These are phyloP conservation scores for Xylophagus ater DNA, from an alignment of 2,888 invertebrate species.

Conservation along the genomic window DNA sequence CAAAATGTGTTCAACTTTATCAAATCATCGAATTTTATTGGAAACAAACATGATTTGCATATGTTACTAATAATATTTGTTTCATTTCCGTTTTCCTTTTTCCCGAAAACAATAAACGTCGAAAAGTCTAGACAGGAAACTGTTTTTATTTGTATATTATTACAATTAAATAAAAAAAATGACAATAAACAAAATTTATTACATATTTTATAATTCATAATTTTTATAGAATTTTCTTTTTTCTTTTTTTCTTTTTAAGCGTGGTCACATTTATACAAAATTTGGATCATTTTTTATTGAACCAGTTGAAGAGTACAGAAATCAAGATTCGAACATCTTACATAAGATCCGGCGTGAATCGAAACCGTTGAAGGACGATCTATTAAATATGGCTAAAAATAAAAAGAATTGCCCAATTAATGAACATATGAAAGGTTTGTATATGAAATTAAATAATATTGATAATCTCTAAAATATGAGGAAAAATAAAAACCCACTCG, in stretches of 20 bases:
- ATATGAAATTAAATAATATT: too few relatives aligned
- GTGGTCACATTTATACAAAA: slow-evolving; percentile 56
- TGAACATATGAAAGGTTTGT: slow-evolving; percentile 14
- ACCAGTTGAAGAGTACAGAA: slow-evolving; percentile 45
- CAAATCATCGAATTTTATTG: too few relatives aligned
- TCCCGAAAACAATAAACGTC: too few relatives aligned
- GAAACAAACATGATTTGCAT: too few relatives aligned
- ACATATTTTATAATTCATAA: not conserved
- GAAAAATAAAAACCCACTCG: too few relatives aligned
- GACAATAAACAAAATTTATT: not conserved
- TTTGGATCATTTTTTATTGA: slow-evolving; percentile 56
- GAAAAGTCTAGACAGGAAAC: not conserved
- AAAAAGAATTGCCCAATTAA: slow-evolving; percentile 14
- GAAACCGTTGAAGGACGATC: slow-evolving; percentile 1
- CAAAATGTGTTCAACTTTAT: too few relatives aligned
- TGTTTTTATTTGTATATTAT: not conserved
- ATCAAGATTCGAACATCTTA: slow-evolving; percentile 37
- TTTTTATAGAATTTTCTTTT: slow-evolving; percentile 1
- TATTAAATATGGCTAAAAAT: not conserved
- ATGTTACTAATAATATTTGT: too few relatives aligned
- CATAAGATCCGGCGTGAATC: slow-evolving; percentile 42
- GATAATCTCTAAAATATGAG: too few relatives aligned
- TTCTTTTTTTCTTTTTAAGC: slow-evolving; percentile 40
- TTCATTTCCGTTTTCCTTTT: too few relatives aligned
- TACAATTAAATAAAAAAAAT: slow-evolving; percentile 1